Evolutionary conservation across 1,140 invertebrate species (phyloP).

Genomic region (Heterodera schachtii): DNA sequence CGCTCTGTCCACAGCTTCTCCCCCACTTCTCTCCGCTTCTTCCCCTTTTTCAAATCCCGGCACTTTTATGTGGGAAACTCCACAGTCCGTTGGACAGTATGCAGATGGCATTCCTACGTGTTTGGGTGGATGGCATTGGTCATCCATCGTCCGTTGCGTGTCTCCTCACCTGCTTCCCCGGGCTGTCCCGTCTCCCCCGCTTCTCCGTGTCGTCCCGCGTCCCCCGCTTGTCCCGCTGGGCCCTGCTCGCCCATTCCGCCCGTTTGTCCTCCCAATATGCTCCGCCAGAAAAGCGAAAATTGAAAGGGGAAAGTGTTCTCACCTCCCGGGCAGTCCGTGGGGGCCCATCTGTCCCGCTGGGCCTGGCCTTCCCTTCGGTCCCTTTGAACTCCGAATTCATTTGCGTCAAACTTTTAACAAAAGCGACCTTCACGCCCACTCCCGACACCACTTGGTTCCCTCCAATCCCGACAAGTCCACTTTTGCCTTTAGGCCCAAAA

Average conservation of each 20-base stretch:
- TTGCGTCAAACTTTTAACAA: conserved; percentile 24
- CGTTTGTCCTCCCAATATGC: neutral
- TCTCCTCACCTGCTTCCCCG: conserved; percentile 43
- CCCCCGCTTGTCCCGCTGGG: conserved; percentile 32
- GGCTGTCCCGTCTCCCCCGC: conserved; percentile 33
- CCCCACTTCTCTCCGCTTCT: neutral
- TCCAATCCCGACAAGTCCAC: conserved; percentile 23
- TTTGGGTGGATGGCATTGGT: neutral
- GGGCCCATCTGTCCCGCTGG: conserved; percentile 39
- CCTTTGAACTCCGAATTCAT: conserved; percentile 40
- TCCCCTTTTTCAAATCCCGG: neutral
- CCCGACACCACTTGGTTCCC: conserved; percentile 33
- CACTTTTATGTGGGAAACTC: conserved; percentile 54
- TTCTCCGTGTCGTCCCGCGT: conserved; percentile 34
- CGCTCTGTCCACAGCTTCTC: neutral
- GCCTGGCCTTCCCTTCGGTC: conserved; percentile 45
- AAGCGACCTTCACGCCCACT: conserved; percentile 16
- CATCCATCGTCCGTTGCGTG: neutral
- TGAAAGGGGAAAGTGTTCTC: neutral
- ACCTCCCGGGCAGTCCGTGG: conserved; percentile 29
- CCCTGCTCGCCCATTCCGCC: conserved; percentile 18
- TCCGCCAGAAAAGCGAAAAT: neutral
- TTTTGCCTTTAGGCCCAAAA: conserved; percentile 23
- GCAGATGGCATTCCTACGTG: conserved; percentile 40
- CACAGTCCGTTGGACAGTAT: conserved; percentile 57